Evolutionary conservation across 1,140 invertebrate species (phyloP).

Genomic region (Pectinophora gossypiella): DNA sequence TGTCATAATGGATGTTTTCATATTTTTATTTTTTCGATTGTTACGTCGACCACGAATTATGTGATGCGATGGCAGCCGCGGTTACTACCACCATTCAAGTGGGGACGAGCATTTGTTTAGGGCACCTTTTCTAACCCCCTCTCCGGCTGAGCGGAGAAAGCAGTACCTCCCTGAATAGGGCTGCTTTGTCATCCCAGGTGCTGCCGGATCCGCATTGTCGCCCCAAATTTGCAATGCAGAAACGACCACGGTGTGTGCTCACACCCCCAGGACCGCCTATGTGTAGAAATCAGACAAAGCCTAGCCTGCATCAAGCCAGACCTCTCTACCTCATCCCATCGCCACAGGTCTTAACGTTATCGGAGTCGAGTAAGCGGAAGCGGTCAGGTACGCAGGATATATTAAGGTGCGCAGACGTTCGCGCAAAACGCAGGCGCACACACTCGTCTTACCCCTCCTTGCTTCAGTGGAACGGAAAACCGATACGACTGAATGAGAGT

Average conservation of each 20-base stretch:
- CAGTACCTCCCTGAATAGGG: slow-evolving; percentile 28
- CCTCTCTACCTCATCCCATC: slow-evolving; percentile 29
- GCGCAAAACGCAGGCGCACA: slow-evolving; percentile 19
- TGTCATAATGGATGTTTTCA: slow-evolving; percentile 9
- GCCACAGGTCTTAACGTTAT: slow-evolving; percentile 12
- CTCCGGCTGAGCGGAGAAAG: slow-evolving; percentile 21
- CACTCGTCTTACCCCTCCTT: slow-evolving; percentile 11
- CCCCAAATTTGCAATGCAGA: slow-evolving; percentile 8
- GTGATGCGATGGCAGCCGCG: slow-evolving; percentile 7
- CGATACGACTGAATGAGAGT: slow-evolving; percentile 6
- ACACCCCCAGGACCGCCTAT: slow-evolving; percentile 13
- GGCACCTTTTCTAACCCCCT: slow-evolving; percentile 32
- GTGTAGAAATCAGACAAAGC: slow-evolving; percentile 26
- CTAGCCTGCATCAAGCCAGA: slow-evolving; percentile 18
- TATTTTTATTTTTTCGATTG: slow-evolving; percentile 6
- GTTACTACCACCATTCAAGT: slow-evolving; percentile 11
- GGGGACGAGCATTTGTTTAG: slow-evolving; percentile 20
- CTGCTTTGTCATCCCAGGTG: slow-evolving; percentile 24
- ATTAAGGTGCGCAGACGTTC: slow-evolving; percentile 14
- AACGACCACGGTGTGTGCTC: slow-evolving; percentile 17
- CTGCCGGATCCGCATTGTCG: slow-evolving; percentile 20
- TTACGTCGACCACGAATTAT: slow-evolving; percentile 13
- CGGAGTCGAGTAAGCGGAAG: slow-evolving; percentile 20
- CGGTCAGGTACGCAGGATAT: slow-evolving; percentile 20
- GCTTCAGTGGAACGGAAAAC: slow-evolving; percentile 14